Evolutionary conservation across 2,797 vertebrate genomes (phyloP).

Genomic region (Anisognathus igniventris): DNA sequence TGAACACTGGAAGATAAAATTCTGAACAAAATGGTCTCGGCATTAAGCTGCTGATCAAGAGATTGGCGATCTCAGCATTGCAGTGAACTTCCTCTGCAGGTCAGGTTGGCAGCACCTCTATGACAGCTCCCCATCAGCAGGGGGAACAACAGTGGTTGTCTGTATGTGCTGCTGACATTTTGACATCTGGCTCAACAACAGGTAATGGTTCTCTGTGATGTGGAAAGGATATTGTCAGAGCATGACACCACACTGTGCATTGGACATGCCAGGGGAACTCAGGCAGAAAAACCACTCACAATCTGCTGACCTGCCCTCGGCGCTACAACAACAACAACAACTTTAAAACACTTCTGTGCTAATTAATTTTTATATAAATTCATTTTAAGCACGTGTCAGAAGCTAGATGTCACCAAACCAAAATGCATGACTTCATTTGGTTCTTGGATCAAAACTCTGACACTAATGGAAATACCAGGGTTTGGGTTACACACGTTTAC

Average conservation of each 20-base stretch:
- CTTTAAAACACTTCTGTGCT: neutral
- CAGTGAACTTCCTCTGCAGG: neutral
- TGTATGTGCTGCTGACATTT: neutral
- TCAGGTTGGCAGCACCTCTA: neutral
- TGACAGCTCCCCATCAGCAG: neutral
- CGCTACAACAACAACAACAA: neutral
- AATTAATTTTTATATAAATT: neutral
- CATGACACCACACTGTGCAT: rapidly evolving
- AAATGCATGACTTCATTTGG: neutral
- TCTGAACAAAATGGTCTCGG: neutral
- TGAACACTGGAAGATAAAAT: neutral
- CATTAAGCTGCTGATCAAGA: neutral
- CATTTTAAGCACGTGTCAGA: neutral
- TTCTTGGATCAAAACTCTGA: neutral
- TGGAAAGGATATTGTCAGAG: neutral
- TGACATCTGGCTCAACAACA: neutral
- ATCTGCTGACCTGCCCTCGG: neutral
- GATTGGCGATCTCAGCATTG: neutral
- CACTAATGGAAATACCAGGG: neutral
- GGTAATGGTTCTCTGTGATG: neutral
- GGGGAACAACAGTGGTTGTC: neutral
- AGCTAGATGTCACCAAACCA: neutral
- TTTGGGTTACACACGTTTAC: neutral
- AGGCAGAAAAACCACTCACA: neutral
- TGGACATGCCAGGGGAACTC: neutral